Base-by-base conservation (phyloP, 2,888 invertebrate species). In the Bellardia pandia region DNA sequence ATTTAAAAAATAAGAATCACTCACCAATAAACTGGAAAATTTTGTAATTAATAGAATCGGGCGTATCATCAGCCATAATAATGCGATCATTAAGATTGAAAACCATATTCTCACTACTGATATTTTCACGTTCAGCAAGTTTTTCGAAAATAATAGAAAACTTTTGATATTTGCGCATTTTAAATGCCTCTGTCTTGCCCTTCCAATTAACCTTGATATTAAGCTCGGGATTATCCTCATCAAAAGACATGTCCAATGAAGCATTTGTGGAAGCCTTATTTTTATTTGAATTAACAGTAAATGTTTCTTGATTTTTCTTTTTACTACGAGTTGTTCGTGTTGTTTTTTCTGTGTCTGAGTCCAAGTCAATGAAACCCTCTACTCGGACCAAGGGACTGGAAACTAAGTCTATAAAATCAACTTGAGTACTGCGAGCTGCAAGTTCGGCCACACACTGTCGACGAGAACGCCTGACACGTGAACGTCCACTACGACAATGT, bases 121-220 rank as follows among this genome's bases (percentile, higher is more conserved):
- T 90, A 7, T 88, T 88, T 85, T 93, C 92, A 14, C 92, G 91
- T 68, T 91, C 79, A 0, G 93, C 91, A 53, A 93, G 83, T 77
- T 89, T 87, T 42, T 90, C 86, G 56, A 93, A 92, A 75, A 93
- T 86, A 23, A 90, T 86, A 2, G 83, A 14, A 86, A 93, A 93
- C 82, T 93, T 93, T 80, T 93, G 93, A 85, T 92, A 89, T 85
- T 90, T 90, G 3, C 92, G 90, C 14, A 91, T 53, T n/a, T 90
- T 88, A 74, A 92, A 91, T 45, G 84, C 48, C 86, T 92, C 91
- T 0, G 91, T 89, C 76, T 90, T 90, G 2, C 91, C 92, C 0
- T 89, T 89, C 93, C 93, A 93, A 68, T 89, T 91, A 0, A 92
- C 85, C 42, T 90, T 91, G 1, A 93, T 89, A 3, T 90, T 90